A percentile compares a stretch with the other conserved stretches of the same genome.
These are phyloP conservation scores for Anolis carolinensis DNA, from an alignment of 2,113 vertebrate species.

Conservation along the genomic window DNA sequence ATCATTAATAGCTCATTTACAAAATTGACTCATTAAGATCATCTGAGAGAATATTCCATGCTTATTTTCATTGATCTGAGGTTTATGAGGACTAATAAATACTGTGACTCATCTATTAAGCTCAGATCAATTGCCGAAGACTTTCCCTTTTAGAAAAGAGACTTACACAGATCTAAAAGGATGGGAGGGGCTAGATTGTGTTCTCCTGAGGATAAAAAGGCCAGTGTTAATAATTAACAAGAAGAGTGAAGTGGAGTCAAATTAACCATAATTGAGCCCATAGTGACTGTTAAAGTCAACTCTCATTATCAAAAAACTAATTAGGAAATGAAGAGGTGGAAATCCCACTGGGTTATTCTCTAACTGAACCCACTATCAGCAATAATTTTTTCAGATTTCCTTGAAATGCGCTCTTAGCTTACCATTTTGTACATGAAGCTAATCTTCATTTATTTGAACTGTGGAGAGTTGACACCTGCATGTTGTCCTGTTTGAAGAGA, in stretches of 20 bases:
- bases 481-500: conserved; percentile 65
- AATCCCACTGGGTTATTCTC: conserved; percentile 83
- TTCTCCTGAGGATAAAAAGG: conserved; percentile 91
- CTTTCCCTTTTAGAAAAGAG: conserved; percentile 61
- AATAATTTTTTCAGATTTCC: conserved; percentile 81
- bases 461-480: conserved; percentile 66
- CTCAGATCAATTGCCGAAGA: conserved; percentile 70
- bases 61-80: conserved; percentile 68
- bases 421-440: conserved; percentile 77
- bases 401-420: conserved; percentile 78
- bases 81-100: conserved; percentile 71
- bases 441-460: conserved; percentile 78
- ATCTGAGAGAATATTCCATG: conserved; percentile 54
- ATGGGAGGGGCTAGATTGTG: conserved; percentile 73
- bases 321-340: conserved; percentile 87
- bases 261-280: conserved; percentile 96
- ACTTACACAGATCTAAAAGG: conserved; percentile 69
- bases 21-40: conserved; percentile 70
- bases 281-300: conserved; percentile 86
- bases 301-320: conserved; percentile 88
- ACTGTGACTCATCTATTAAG: conserved; percentile 59
- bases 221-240: conserved; percentile 96
- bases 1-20: conserved; percentile 79
- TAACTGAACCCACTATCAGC: conserved; percentile 71
- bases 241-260: conserved; percentile 87